A percentile compares a stretch with the other conserved stretches of the same genome.
Evolutionary conservation across 2,797 vertebrate genomes (phyloP).

Genomic region (Rhyacichthys aspro): DNA sequence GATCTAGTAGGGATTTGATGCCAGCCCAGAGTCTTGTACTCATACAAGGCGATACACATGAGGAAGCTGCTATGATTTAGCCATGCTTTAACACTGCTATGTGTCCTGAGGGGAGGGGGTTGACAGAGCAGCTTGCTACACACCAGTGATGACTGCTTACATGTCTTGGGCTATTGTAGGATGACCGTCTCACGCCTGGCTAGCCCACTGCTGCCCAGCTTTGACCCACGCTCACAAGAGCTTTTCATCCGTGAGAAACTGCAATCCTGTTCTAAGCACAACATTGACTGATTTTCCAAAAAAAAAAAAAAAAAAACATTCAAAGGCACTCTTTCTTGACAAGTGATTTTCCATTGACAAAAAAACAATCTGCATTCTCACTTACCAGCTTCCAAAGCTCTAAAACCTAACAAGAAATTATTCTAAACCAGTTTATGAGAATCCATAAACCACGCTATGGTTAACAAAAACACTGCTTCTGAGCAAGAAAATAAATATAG

Average conservation of each 20-base stretch:
- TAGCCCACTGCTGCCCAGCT: slow-evolving; percentile 1
- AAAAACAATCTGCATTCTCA: too few species aligned
- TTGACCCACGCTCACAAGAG: slow-evolving; percentile 11
- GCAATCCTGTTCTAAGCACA: background rate
- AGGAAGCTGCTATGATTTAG: background rate
- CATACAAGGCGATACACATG: background rate
- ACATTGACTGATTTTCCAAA: background rate
- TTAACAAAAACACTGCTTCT: too few species aligned
- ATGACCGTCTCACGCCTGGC: background rate
- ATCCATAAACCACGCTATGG: too few species aligned
- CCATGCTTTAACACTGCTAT: background rate
- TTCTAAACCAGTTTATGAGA: too few species aligned
- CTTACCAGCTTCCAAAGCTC: too few species aligned
- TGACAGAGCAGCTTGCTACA: slow-evolving; percentile 13
- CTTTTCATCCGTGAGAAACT: background rate
- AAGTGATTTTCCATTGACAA: too few species aligned
- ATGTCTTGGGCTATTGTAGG: slow-evolving; percentile 20
- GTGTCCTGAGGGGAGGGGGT: background rate
- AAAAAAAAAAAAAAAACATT: background rate
- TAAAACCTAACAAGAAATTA: too few species aligned
- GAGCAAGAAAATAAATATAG: too few species aligned
- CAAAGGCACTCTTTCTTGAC: too few species aligned
- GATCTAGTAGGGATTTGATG: slow-evolving; percentile 1
- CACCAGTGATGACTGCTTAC: slow-evolving; percentile 11
- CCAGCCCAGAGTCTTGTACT: background rate